Evolutionary conservation across 2,888 invertebrate species (phyloP), one percentile per base, ranked within the genome.

Genomic region (Balanococcus diminutus): DNA sequence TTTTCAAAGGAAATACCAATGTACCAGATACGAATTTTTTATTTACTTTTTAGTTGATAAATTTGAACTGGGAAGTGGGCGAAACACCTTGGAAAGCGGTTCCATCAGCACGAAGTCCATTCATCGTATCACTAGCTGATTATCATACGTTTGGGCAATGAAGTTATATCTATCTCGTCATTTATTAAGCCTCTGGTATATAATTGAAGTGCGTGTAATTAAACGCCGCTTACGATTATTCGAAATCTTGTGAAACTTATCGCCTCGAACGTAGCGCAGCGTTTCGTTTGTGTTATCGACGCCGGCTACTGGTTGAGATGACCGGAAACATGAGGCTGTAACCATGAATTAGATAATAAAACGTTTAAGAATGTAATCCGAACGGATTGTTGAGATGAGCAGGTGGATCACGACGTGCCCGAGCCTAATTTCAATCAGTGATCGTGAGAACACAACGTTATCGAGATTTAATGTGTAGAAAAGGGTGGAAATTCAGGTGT

Each of bases 301-400:
- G 61, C 61, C 61, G 51, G 61, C 61, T 67, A 67, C 61, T 14
- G 61, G 61, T 67, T 67, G 61, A 67, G 61, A 67, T 67, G 25
- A 67, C 61, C 61, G 61, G 61, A 67, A 67, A 67, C 61, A 67
- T 28, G 61, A 67, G 61, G 61, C 61, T 67, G 61, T 67, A 67
- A 67, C 61, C 28, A 25, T 9, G 61, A 67, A 67, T 67, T 67
- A 67, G 61, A 67, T 67, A 67, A 67, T 67, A 67, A 67, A 67
- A 67, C 61, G 61, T 67, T 67, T 67, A 67, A 67, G 61, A 67
- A 67, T 67, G 61, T 67, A 67, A 67, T 67, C 61, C 61, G 22
- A 67, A 67, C 61, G 61, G 61, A 67, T 67, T 28, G 61, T 56
- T 56, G 11, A 9, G 28, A 25, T 25, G 61, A 67, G 61, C 61